phyloP scores from a whole-genome alignment of 2,888 invertebrate species.

The Xylota segnis region DNA sequence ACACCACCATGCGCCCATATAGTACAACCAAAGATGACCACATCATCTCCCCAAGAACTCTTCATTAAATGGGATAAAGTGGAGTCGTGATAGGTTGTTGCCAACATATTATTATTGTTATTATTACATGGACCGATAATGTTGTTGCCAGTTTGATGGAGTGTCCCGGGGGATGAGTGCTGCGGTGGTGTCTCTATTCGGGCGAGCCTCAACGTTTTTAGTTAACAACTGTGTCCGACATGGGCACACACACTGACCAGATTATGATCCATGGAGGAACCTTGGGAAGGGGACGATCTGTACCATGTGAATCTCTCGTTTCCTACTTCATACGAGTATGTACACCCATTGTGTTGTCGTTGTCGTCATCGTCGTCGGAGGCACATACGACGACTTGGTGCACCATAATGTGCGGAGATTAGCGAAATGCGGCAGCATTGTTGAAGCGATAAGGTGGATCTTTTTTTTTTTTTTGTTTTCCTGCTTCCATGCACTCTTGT shows the following conservation, averaged over 20 bases:
- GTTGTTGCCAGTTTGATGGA: conserved; percentile 70
- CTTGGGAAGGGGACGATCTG: conserved; percentile 7
- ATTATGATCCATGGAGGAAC: conserved; percentile 66
- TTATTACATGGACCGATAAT: conserved; percentile 75
- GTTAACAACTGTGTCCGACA: conserved; percentile 64
- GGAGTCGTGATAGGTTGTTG: conserved; percentile 78
- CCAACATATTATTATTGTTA: conserved; percentile 77
- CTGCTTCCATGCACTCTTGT: conserved; percentile 12
- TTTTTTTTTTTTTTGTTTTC: conserved; percentile 14
- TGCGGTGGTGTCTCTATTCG: conserved; percentile 64
- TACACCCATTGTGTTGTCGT: conserved; percentile 51
- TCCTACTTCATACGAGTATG: no score
- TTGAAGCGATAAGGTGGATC: conserved; percentile 66
- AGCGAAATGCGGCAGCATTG: conserved; percentile 72
- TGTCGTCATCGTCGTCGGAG: conserved; percentile 10
- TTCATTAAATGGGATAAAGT: conserved; percentile 79
- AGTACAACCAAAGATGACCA: conserved; percentile 66
- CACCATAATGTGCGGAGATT: conserved; percentile 73
- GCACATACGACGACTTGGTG: conserved; percentile 36
- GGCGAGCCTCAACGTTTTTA: conserved; percentile 2
- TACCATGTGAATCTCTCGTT: conserved; percentile 24
- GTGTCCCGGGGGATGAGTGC: conserved; percentile 56
- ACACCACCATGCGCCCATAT: conserved; percentile 37
- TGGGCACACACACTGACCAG: conserved; percentile 34
- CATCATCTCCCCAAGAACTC: conserved; percentile 71